A percentile compares a stretch with the other conserved stretches of the same genome.
phyloP scores from a whole-genome alignment of 2,888 invertebrate genomes.

The Eupelmus urozonus region DNA sequence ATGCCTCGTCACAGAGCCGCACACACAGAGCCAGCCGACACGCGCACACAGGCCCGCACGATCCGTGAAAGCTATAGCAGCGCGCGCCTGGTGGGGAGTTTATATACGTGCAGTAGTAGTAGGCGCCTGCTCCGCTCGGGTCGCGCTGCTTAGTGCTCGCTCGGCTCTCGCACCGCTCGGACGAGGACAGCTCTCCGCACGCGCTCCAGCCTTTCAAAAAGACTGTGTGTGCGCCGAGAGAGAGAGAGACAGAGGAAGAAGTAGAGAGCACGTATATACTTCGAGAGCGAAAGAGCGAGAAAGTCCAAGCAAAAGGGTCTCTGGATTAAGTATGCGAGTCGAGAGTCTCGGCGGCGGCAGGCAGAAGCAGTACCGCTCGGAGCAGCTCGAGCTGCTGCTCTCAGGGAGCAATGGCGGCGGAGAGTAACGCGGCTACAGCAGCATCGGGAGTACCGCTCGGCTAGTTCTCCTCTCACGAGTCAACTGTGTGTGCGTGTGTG shows the following conservation, averaged over 20 bases:
- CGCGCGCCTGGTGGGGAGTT: too few species aligned
- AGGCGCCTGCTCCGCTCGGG: constrained; percentile 15
- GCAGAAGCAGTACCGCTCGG: background rate
- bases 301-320: too few species aligned
- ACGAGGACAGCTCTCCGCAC: background rate
- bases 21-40: too few species aligned
- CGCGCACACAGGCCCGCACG: too few species aligned
- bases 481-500: background rate
- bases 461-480: too few species aligned
- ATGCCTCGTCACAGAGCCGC: too few species aligned
- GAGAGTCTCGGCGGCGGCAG: background rate
- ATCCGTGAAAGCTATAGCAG: background rate
- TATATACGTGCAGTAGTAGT: background rate
- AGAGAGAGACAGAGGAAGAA: too few species aligned
- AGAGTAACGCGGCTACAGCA: constrained; percentile 40
- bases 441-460: background rate
- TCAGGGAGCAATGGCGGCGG: constrained; percentile 42
- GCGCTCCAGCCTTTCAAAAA: background rate
- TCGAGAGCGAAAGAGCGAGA: background rate
- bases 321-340: background rate
- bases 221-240: too few species aligned
- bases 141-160: background rate
- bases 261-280: too few species aligned
- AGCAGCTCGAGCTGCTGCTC: background rate
- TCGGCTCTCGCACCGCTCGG: background rate